Evolutionary conservation across 1,140 invertebrate genomes (phyloP).

Genomic region (Leptonema lineaticorne): DNA sequence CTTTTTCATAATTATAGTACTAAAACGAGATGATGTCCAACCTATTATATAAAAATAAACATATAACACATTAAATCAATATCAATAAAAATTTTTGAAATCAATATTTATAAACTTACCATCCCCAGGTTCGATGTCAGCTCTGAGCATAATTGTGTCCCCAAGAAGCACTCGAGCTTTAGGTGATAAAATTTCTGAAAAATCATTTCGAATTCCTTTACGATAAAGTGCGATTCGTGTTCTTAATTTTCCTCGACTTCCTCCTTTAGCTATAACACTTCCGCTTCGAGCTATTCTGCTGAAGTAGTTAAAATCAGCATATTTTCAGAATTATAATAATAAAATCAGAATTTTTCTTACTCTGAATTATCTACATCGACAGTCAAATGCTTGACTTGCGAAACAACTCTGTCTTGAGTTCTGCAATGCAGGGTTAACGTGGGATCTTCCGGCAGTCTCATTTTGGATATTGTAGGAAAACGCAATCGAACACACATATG

Average conservation of each 20-base stretch:
- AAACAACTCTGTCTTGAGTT: slow-evolving; percentile 60
- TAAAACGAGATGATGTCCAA: slow-evolving; percentile 61
- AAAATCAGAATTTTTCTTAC: slow-evolving; percentile 43
- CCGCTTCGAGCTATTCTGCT: slow-evolving; percentile 49
- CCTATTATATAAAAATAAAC: slow-evolving; percentile 53
- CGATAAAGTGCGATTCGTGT: slow-evolving; percentile 61
- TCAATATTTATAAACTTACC: slow-evolving; percentile 50
- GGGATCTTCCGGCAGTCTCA: slow-evolving; percentile 63
- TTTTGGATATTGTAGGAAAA: slow-evolving; percentile 61
- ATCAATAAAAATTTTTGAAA: neutral
- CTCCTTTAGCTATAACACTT: slow-evolving; percentile 56
- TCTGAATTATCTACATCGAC: slow-evolving; percentile 51
- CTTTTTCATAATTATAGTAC: slow-evolving; percentile 47
- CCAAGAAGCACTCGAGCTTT: slow-evolving; percentile 63
- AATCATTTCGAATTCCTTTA: slow-evolving; percentile 54
- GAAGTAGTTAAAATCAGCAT: slow-evolving; percentile 3
- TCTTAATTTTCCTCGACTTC: slow-evolving; percentile 59
- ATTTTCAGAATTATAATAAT: slow-evolving; percentile 1
- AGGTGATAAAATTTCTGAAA: slow-evolving; percentile 57
- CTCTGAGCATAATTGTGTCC: slow-evolving; percentile 64
- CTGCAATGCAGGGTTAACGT: slow-evolving; percentile 64
- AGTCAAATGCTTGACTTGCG: slow-evolving; percentile 57
- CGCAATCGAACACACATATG: slow-evolving; percentile 60
- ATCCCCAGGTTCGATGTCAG: slow-evolving; percentile 60
- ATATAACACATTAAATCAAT: neutral